Evolutionary conservation across 2,797 vertebrate species (phyloP), one percentile per base, ranked within the genome.

Genomic region (Atherinosoma microstoma): DNA sequence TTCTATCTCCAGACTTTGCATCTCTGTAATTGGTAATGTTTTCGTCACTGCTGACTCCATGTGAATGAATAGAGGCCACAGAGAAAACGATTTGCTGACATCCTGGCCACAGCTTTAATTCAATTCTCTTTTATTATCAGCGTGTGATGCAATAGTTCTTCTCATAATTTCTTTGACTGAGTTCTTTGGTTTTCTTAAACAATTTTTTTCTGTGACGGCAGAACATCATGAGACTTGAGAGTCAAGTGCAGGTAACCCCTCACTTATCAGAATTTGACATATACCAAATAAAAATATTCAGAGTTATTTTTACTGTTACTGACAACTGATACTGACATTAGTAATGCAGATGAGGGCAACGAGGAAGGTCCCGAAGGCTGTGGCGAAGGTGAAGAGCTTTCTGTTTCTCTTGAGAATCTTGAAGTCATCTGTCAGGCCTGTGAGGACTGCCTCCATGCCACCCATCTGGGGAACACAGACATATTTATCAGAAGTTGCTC

Each of bases 371-470:
- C 96, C 92, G 36, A 96, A 93, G 3, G 93, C 95, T 32, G 96
- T 96, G 10, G 89, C 90, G 4, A 99, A 96, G 0, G 98, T 99
- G 92, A 99, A 98, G 64, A 97, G 67, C 64, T 99, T 99, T 82
- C 98, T 95, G 63, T 99, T 96, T 82, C 94, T 95, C 90, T 98
- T 99, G 51, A 99, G 94, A 77, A 98, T 91, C 84, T 96, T 96
- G 84, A 97, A 98, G 86, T 99, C 98, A 29, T 99, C 98, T 0
- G 97, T 93, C 64, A 99, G 92, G 57, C 98, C 98, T 0, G 98
- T 99, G 93, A 99, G 96, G 73, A 99, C 96, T 0, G 98, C 98
- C 79, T 99, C 98, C 98, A 99, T 99, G 58, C 98, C 98, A 0
- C 98, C 98, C 98, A 99, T 99, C 98, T 99, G 88, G 36, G 18